Evolutionary conservation across 2,888 invertebrate species (phyloP).

Genomic region (Chymomyza fuscimana): DNA sequence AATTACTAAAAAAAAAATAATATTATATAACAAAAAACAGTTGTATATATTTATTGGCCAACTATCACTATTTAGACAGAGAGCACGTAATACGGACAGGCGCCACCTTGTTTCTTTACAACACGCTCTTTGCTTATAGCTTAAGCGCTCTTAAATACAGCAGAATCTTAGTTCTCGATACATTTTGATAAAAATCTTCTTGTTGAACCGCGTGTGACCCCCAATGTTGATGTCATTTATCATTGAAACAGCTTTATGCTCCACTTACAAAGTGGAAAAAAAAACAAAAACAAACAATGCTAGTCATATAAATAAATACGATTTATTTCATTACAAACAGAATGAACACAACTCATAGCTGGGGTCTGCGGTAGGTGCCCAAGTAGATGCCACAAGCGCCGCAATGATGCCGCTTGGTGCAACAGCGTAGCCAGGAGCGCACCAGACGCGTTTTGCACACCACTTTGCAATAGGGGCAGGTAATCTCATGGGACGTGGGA

Average conservation of each 20-base stretch:
- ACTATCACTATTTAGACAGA: too few species aligned
- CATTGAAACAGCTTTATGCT: background rate
- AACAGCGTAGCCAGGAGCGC: constrained; percentile 65
- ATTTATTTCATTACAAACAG: background rate
- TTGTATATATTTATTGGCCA: too few species aligned
- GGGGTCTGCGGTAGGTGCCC: constrained; percentile 76
- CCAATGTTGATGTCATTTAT: constrained; percentile 7
- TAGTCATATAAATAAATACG: background rate
- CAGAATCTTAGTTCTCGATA: too few species aligned
- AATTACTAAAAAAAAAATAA: too few species aligned
- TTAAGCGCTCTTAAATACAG: background rate
- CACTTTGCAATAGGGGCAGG: constrained; percentile 75
- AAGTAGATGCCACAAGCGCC: constrained; percentile 77
- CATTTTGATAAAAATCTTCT: background rate
- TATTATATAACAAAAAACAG: too few species aligned
- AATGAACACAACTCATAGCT: constrained; percentile 52
- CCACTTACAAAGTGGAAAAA: background rate
- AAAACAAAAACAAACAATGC: background rate
- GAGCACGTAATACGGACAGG: too few species aligned
- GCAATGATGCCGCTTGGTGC: constrained; percentile 74
- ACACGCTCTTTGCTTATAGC: background rate
- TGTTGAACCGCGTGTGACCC: background rate
- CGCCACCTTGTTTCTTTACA: too few species aligned
- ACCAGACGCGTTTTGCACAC: constrained; percentile 67
- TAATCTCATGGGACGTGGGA: constrained; percentile 72